Percentiles rank a stretch among this genome's conserved stretches.
These are phyloP conservation scores for Gallinago paraguaiae DNA, from an alignment of 2,113 vertebrate species.

Conservation along the genomic window DNA sequence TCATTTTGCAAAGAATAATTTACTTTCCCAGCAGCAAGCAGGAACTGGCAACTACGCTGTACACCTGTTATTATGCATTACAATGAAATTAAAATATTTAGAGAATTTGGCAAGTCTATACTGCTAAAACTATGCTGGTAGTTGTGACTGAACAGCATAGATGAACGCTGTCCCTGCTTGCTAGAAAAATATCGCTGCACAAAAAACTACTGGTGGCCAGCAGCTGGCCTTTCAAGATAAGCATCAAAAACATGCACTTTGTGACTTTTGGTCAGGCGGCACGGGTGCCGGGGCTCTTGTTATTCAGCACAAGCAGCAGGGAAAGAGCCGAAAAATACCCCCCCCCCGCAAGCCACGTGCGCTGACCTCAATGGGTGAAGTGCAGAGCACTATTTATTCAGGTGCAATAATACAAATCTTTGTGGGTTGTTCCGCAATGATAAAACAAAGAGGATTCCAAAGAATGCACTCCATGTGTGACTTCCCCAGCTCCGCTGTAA, in stretches of 20 bases:
- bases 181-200: constrained; percentile 40
- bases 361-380: constrained; percentile 79
- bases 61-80: constrained; percentile 79
- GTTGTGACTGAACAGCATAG: constrained; percentile 54
- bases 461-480: constrained; percentile 84
- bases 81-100: constrained; percentile 79
- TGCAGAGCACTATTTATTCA: constrained; percentile 88
- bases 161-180: constrained; percentile 39
- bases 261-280: constrained; percentile 60
- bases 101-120: constrained; percentile 74
- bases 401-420: constrained; percentile 89
- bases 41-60: constrained; percentile 58
- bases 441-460: constrained; percentile 88
- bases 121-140: constrained; percentile 57
- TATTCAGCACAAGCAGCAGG: constrained; percentile 41
- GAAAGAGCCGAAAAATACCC: constrained; percentile 30
- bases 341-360: constrained; percentile 52
- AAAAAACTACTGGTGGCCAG: constrained; percentile 28
- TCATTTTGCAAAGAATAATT: constrained; percentile 60
- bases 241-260: constrained; percentile 61
- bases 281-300: background rate
- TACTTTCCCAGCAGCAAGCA: constrained; percentile 20
- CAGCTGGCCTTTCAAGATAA: constrained; percentile 66
- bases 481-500: constrained; percentile 60
- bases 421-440: constrained; percentile 76